A percentile compares a stretch with the other conserved stretches of the same genome.
Evolutionary conservation across 64 coral and sea anemone genomes (phyloP).

Genomic region (Acropora yongei): DNA sequence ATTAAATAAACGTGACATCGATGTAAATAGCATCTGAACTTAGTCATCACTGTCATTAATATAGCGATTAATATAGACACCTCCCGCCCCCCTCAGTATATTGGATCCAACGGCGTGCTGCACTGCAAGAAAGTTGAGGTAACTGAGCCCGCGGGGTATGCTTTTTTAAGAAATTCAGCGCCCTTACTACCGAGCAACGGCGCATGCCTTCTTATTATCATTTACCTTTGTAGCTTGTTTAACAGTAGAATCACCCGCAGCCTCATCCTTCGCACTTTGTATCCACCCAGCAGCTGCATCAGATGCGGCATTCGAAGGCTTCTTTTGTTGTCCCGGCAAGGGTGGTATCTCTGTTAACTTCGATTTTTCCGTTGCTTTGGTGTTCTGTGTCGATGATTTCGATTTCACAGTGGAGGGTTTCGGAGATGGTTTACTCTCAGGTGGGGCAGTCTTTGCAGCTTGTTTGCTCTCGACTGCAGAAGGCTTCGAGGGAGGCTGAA

Average conservation of each 20-base stretch:
- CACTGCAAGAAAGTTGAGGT: no score
- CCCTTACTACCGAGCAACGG: no score
- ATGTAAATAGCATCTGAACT: no score
- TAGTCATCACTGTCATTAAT: no score
- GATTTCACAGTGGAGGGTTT: conserved; percentile 20
- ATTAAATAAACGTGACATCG: not conserved
- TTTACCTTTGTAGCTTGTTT: conserved; percentile 40
- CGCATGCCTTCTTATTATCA: no score
- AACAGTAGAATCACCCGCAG: conserved; percentile 20
- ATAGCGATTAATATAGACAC: no score
- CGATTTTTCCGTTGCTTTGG: conserved; percentile 32
- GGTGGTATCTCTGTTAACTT: conserved; percentile 24
- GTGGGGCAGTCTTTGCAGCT: conserved; percentile 20
- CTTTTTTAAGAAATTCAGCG: no score
- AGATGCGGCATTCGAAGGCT: conserved; percentile 26
- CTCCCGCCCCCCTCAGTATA: no score
- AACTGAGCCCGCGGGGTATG: no score
- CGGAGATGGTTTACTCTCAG: conserved; percentile 9
- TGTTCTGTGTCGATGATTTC: not conserved
- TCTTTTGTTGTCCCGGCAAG: conserved; percentile 7
- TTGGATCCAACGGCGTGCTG: no score
- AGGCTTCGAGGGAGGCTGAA: not conserved
- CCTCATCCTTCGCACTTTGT: conserved; percentile 86
- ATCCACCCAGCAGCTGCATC: conserved; percentile 94
- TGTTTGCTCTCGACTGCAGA: not conserved